phyloP scores from a whole-genome alignment of 92 coral and sea anemone species.

The Chrysogorgia sp. region DNA sequence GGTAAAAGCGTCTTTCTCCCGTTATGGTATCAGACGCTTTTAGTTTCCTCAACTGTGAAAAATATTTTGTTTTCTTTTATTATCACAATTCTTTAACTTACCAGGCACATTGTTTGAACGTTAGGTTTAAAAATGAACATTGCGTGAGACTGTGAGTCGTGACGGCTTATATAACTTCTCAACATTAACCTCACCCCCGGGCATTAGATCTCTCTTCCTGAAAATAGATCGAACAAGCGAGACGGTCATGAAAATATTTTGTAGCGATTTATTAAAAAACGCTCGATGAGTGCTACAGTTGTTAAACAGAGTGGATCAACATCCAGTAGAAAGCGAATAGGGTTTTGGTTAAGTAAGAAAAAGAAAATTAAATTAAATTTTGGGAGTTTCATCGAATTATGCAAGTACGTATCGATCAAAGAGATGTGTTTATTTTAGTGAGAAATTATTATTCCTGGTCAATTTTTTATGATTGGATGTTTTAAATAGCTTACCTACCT shows the following conservation, averaged over 20 bases:
- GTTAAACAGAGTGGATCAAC: conserved; percentile 30
- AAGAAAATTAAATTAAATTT: conserved; percentile 84
- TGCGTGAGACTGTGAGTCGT: no score
- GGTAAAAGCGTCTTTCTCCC: no score
- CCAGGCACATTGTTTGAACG: no score
- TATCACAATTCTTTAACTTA: no score
- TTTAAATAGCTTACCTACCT: background rate
- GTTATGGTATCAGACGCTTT: no score
- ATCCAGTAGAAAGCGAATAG: conserved; percentile 70
- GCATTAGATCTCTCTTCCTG: no score
- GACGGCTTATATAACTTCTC: no score
- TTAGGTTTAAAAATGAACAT: no score
- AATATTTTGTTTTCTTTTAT: no score
- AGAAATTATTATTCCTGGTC: background rate
- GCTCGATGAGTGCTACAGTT: conserved; percentile 15
- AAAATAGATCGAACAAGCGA: no score
- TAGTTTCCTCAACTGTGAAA: no score
- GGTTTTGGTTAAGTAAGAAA: conserved; percentile 89
- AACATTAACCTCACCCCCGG: no score
- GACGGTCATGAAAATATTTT: background rate
- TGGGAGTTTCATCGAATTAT: conserved; percentile 80
- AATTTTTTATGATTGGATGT: background rate
- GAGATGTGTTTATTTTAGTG: background rate
- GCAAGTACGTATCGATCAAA: conserved; percentile 65
- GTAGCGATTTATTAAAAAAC: background rate